Conservation (phyloP, 2,888 invertebrate species). For the Pristionchus arcanus region DNA sequence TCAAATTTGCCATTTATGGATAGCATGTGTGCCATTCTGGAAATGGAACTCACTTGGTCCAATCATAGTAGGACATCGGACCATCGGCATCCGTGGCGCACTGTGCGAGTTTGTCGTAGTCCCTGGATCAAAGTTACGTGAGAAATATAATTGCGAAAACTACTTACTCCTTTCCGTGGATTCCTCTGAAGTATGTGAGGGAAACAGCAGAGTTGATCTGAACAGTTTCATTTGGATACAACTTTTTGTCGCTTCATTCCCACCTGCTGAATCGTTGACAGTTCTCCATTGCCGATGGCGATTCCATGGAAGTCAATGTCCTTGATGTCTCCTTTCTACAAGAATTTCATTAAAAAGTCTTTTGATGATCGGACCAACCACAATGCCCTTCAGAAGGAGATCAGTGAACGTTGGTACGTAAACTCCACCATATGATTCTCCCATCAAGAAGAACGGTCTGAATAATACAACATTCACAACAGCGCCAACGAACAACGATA, state of each 20-base stretch:
- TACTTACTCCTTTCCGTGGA: slow-evolving; percentile 65
- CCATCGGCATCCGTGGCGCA: slow-evolving; percentile 4
- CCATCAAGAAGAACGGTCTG: slow-evolving; percentile 64
- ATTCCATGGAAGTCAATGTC: slow-evolving; percentile 71
- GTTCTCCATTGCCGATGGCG: slow-evolving; percentile 77
- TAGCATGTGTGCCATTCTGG: background rate
- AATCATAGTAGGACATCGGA: slow-evolving; percentile 52
- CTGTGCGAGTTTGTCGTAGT: slow-evolving; percentile 42
- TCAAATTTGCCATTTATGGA: background rate
- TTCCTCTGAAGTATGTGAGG: slow-evolving; percentile 69
- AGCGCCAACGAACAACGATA: too few species aligned
- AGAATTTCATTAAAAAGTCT: background rate
- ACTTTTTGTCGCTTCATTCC: too few species aligned
- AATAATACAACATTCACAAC: background rate
- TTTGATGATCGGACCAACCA: background rate
- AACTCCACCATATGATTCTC: slow-evolving; percentile 58
- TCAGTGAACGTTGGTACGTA: slow-evolving; percentile 57
- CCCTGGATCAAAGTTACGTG: background rate
- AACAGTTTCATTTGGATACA: too few species aligned
- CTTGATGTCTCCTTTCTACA: background rate
- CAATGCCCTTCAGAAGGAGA: slow-evolving; percentile 53
- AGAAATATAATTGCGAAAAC: background rate
- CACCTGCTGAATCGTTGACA: slow-evolving; percentile 70
- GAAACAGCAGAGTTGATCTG: slow-evolving; percentile 59
- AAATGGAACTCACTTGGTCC: slow-evolving; percentile 15